A percentile compares a stretch with the other conserved stretches of the same genome.
Conservation (phyloP, 2,888 invertebrate species). For the Ditula angustiorana region DNA sequence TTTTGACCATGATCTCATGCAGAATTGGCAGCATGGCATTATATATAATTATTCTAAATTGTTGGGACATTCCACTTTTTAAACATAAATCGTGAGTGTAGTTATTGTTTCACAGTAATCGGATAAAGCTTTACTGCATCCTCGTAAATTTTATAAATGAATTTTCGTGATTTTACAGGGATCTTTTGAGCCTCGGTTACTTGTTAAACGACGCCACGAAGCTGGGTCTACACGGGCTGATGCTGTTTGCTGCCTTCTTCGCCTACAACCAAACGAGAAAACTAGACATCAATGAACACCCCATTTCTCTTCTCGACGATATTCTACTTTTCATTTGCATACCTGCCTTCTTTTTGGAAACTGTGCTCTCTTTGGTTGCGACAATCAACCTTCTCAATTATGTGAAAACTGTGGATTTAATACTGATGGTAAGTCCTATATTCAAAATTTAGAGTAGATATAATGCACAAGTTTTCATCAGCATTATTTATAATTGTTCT, state of each 20-base stretch:
- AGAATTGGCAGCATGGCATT: too few species aligned
- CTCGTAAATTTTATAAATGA: too few species aligned
- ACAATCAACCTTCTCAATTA: constrained; percentile 83
- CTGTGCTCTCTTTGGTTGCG: constrained; percentile 88
- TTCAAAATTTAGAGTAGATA: constrained; percentile 38
- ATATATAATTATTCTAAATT: too few species aligned
- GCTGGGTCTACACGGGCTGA: constrained; percentile 80
- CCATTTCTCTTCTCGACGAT: constrained; percentile 88
- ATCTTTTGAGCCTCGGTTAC: constrained; percentile 77
- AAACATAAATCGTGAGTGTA: too few species aligned
- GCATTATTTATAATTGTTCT: too few species aligned
- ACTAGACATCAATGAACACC: constrained; percentile 88
- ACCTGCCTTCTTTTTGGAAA: constrained; percentile 90
- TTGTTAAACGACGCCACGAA: constrained; percentile 81
- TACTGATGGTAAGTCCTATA: constrained; percentile 82
- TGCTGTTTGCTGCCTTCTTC: constrained; percentile 85
- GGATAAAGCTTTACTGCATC: too few species aligned
- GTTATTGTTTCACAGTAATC: too few species aligned
- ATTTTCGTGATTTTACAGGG: too few species aligned
- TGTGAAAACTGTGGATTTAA: constrained; percentile 79
- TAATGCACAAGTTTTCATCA: too few species aligned
- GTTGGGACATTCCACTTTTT: too few species aligned
- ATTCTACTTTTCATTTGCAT: constrained; percentile 89
- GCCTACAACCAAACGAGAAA: constrained; percentile 88
- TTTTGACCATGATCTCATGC: too few species aligned